Conservation (phyloP, 1,140 invertebrate species). For the Bombus balteatus region DNA sequence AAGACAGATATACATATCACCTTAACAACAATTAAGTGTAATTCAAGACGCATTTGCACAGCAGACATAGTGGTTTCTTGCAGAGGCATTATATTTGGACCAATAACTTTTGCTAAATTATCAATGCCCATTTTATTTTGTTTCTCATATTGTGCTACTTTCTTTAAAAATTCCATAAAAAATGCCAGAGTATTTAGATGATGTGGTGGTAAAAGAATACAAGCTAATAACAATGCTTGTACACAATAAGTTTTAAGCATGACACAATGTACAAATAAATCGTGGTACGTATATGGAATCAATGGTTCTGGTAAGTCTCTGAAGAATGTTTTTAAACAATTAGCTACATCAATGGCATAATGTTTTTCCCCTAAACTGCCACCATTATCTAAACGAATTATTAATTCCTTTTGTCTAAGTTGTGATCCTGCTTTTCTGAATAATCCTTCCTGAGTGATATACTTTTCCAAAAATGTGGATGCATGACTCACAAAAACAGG, state of each 20-base stretch:
- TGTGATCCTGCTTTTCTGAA: conserved; percentile 93
- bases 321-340: conserved; percentile 92
- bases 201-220: conserved; percentile 85
- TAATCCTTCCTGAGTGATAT: conserved; percentile 89
- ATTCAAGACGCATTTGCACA: conserved; percentile 84
- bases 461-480: conserved; percentile 86
- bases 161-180: conserved; percentile 87
- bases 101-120: conserved; percentile 91
- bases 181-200: conserved; percentile 87
- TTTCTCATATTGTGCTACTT: conserved; percentile 84
- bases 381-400: conserved; percentile 87
- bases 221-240: conserved; percentile 85
- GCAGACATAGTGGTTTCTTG: conserved; percentile 84
- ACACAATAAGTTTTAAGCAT: conserved; percentile 79
- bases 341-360: conserved; percentile 91
- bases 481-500: conserved; percentile 90
- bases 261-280: conserved; percentile 88
- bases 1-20: conserved; percentile 72
- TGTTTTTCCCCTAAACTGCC: conserved; percentile 85
- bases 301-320: conserved; percentile 92
- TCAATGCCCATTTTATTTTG: conserved; percentile 91
- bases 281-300: conserved; percentile 88
- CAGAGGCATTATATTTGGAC: conserved; percentile 92
- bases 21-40: conserved; percentile 86
- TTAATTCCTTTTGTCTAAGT: conserved; percentile 90